These are phyloP conservation scores for Spilarctia lutea DNA, from an alignment of 2,888 invertebrate genomes.

Conservation along the genomic window DNA sequence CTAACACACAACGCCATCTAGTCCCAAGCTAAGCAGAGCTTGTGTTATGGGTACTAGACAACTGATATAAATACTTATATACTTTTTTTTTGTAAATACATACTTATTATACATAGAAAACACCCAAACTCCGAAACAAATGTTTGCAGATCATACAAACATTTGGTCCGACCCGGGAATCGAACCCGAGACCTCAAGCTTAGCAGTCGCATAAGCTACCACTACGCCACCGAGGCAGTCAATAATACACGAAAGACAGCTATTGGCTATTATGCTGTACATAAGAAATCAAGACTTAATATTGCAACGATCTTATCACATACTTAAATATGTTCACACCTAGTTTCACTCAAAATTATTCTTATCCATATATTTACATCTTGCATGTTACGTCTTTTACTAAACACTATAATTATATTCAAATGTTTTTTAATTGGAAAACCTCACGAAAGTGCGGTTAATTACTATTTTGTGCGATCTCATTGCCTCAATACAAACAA, in stretches of 20 bases:
- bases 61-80: too few relatives aligned
- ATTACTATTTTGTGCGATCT: constrained; percentile 29
- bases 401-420: not conserved
- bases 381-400: not conserved
- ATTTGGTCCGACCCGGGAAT: too few relatives aligned
- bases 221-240: too few relatives aligned
- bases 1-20: too few relatives aligned
- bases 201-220: too few relatives aligned
- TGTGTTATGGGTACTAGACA: too few relatives aligned
- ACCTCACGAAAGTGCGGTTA: constrained; percentile 7
- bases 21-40: too few relatives aligned
- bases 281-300: not conserved
- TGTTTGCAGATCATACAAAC: too few relatives aligned
- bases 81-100: too few relatives aligned
- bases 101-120: too few relatives aligned
- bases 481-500: constrained; percentile 32
- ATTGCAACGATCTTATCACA: not conserved
- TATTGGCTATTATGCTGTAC: not conserved
- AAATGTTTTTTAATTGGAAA: constrained; percentile 5
- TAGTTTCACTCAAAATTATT: not conserved
- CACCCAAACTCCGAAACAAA: too few relatives aligned
- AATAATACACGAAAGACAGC: not conserved
- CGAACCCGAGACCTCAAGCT: too few relatives aligned
- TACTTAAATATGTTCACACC: not conserved
- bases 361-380: not conserved